These are phyloP conservation scores for Piprites chloris DNA, from an alignment of 2,113 vertebrate genomes.

Conservation along the genomic window DNA sequence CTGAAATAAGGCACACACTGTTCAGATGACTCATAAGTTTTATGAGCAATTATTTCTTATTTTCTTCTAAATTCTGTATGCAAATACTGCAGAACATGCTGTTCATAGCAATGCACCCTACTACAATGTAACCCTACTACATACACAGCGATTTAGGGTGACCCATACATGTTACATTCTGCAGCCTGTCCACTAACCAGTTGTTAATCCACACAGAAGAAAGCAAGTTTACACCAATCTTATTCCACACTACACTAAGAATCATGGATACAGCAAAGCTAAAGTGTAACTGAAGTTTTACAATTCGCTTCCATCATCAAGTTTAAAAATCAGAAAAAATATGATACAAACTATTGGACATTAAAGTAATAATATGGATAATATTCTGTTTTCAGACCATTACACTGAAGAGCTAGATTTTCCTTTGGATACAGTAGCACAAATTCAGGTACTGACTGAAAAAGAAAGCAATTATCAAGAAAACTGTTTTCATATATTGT, in stretches of 20 bases:
- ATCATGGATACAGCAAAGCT: background rate
- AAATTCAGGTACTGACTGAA: background rate
- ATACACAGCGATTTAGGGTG: background rate
- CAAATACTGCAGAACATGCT: background rate
- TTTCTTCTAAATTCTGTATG: background rate
- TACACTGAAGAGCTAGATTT: background rate
- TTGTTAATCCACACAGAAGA: background rate
- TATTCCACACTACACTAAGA: background rate
- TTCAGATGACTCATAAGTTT: background rate
- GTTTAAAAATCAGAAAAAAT: background rate
- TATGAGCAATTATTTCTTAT: constrained; percentile 7
- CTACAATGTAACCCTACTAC: background rate
- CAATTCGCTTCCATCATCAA: background rate
- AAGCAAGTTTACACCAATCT: background rate
- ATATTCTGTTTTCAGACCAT: background rate
- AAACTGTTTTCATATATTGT: background rate
- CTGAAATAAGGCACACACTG: background rate
- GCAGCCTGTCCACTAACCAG: background rate
- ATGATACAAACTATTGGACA: background rate
- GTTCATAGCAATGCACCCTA: background rate
- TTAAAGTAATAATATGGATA: background rate
- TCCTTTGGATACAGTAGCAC: background rate
- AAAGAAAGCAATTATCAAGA: background rate
- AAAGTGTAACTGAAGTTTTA: background rate
- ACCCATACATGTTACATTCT: background rate